These are phyloP conservation scores for Ptychochromis oligacanthus DNA, from an alignment of 2,113 vertebrate genomes.

Conservation along the genomic window DNA sequence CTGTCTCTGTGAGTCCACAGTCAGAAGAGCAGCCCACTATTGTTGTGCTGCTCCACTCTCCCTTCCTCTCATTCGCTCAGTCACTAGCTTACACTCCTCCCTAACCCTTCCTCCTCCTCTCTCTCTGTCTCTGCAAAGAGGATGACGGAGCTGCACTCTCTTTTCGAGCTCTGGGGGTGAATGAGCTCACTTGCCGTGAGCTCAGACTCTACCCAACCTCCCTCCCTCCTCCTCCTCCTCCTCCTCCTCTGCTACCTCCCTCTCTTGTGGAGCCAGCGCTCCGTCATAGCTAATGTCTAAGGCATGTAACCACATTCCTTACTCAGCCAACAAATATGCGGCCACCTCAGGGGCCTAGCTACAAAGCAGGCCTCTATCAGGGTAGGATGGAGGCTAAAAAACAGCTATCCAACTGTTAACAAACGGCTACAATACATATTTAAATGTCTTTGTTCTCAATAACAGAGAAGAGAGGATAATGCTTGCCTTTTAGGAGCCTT, in stretches of 20 bases:
- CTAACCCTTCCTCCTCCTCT: constrained; percentile 56
- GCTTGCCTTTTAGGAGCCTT: neutral
- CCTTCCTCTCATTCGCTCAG: constrained; percentile 73
- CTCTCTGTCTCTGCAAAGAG: constrained; percentile 54
- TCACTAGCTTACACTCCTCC: constrained; percentile 65
- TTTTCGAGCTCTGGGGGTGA: constrained; percentile 70
- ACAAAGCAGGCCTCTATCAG: constrained; percentile 55
- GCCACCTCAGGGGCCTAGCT: constrained; percentile 81
- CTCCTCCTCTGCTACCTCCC: constrained; percentile 59
- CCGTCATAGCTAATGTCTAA: constrained; percentile 86
- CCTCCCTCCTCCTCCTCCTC: constrained; percentile 33
- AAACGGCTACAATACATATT: neutral
- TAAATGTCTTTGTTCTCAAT: constrained; percentile 7
- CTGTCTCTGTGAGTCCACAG: constrained; percentile 74
- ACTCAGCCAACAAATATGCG: constrained; percentile 90
- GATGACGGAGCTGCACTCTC: constrained; percentile 75
- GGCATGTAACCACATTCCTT: constrained; percentile 92
- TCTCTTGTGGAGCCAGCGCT: constrained; percentile 77
- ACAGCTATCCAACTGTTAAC: constrained; percentile 10
- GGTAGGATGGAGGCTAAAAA: constrained; percentile 37
- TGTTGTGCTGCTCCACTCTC: constrained; percentile 77
- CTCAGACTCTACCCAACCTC: constrained; percentile 64
- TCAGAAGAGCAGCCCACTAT: constrained; percentile 81
- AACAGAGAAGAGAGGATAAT: neutral
- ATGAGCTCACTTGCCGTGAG: constrained; percentile 83